A percentile compares a stretch with the other conserved stretches of the same genome.
These are phyloP conservation scores for Lasioglossum morio DNA, from an alignment of 2,888 invertebrate genomes.

Conservation along the genomic window DNA sequence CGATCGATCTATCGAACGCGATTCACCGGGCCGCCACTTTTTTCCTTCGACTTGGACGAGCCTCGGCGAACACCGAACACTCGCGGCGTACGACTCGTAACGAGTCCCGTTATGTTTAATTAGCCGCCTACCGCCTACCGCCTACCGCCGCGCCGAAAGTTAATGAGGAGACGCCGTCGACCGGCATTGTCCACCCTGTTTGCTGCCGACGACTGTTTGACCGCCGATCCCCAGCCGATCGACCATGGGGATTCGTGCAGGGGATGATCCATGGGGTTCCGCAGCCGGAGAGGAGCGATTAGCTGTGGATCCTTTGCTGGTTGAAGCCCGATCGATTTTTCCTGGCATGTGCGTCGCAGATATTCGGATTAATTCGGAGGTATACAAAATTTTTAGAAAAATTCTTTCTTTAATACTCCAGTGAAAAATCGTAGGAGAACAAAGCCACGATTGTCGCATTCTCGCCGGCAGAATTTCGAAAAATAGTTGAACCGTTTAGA, in stretches of 20 bases:
- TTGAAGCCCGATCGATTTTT: background rate
- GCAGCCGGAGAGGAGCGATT: background rate
- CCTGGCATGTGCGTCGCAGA: background rate
- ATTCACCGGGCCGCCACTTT: constrained; percentile 45
- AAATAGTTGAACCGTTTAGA: background rate
- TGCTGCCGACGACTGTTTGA: constrained; percentile 29
- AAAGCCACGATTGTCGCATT: background rate
- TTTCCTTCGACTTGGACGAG: constrained; percentile 38
- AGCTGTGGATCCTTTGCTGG: background rate
- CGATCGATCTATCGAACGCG: constrained; percentile 72
- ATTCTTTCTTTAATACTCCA: too few relatives aligned
- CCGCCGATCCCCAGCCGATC: constrained; percentile 9
- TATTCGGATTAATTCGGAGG: background rate
- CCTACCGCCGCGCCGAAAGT: constrained; percentile 37
- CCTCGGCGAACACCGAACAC: constrained; percentile 29
- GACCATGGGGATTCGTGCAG: background rate
- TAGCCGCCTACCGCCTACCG: constrained; percentile 41
- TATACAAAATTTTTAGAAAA: too few relatives aligned
- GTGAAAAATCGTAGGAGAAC: background rate
- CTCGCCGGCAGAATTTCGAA: background rate
- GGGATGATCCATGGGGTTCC: background rate
- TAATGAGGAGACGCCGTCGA: constrained; percentile 58
- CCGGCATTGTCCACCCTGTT: constrained; percentile 44
- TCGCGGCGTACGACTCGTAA: constrained; percentile 53
- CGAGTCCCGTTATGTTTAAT: constrained; percentile 61